Percentiles rank a stretch among this genome's conserved stretches.
phyloP scores from a whole-genome alignment of 2,797 vertebrate genomes.

The Fundulus diaphanus region DNA sequence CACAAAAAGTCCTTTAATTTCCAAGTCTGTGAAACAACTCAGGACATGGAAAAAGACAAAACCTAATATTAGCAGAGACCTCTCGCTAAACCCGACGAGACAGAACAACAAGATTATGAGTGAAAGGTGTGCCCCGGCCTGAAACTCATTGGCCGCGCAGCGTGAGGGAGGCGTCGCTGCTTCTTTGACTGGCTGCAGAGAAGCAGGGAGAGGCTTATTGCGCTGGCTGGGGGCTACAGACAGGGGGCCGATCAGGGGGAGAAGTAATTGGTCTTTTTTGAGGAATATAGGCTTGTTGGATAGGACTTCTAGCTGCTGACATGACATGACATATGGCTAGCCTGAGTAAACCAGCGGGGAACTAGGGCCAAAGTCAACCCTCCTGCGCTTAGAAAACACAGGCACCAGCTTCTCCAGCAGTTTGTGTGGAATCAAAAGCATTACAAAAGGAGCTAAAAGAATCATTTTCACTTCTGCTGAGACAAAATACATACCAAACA shows the following conservation, averaged over 20 bases:
- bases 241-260: conserved; percentile 72
- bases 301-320: conserved; percentile 64
- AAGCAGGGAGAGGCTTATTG: conserved; percentile 56
- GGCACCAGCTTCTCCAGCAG: conserved; percentile 34
- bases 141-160: conserved; percentile 71
- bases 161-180: conserved; percentile 60
- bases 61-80: conserved; percentile 56
- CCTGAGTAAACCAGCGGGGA: conserved; percentile 26
- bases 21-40: conserved; percentile 32
- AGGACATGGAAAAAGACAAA: conserved; percentile 24
- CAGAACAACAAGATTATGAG: conserved; percentile 69
- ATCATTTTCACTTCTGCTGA: conserved; percentile 27
- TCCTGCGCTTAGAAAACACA: conserved; percentile 57
- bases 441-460: conserved; percentile 19
- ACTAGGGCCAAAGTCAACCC: conserved; percentile 72
- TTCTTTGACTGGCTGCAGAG: conserved; percentile 66
- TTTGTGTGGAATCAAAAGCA: conserved; percentile 40
- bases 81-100: conserved; percentile 65
- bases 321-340: conserved; percentile 59
- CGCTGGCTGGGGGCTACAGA: conserved; percentile 63
- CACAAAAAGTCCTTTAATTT: conserved; percentile 35
- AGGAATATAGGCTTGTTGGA: conserved; percentile 52
- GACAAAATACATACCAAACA: conserved; percentile 28
- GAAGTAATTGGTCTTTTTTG: conserved; percentile 56
- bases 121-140: conserved; percentile 80